Conservation (phyloP, 2,797 vertebrate genomes). For the Luscinia luscinia region DNA sequence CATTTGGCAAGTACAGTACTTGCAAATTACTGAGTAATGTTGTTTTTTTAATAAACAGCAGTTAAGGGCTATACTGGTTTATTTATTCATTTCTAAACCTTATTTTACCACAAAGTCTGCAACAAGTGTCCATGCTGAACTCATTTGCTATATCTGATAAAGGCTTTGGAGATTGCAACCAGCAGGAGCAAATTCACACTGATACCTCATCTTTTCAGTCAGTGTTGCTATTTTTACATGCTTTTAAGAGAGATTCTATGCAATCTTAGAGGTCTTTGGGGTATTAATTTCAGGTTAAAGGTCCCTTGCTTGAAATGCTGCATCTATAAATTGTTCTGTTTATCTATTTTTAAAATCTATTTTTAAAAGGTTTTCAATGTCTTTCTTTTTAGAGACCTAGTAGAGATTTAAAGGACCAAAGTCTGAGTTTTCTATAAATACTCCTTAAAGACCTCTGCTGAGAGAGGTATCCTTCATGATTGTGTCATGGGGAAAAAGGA, state of each 20-base stretch:
- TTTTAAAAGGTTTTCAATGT: neutral
- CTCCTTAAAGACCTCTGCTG: neutral
- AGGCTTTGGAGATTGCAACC: neutral
- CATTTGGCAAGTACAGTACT: neutral
- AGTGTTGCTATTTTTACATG: neutral
- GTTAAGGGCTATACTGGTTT: slow-evolving; percentile 43
- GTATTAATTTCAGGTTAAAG: slow-evolving; percentile 3
- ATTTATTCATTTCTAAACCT: neutral
- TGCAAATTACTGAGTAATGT: neutral
- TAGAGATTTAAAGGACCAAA: neutral
- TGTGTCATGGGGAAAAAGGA: neutral
- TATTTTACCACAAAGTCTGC: neutral
- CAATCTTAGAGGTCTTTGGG: neutral
- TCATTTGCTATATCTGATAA: neutral
- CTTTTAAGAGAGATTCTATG: neutral
- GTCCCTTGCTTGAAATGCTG: neutral
- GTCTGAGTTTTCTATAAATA: slow-evolving; percentile 16
- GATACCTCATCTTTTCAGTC: neutral
- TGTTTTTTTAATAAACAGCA: slow-evolving; percentile 51
- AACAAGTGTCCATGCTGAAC: neutral
- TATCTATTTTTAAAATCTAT: neutral
- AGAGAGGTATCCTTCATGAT: neutral
- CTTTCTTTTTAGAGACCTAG: neutral
- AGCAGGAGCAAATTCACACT: neutral
- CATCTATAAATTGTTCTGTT: neutral